Evolutionary conservation across 2,888 invertebrate species (phyloP), one percentile per base, ranked within the genome.

Genomic region (Antitype chi): DNA sequence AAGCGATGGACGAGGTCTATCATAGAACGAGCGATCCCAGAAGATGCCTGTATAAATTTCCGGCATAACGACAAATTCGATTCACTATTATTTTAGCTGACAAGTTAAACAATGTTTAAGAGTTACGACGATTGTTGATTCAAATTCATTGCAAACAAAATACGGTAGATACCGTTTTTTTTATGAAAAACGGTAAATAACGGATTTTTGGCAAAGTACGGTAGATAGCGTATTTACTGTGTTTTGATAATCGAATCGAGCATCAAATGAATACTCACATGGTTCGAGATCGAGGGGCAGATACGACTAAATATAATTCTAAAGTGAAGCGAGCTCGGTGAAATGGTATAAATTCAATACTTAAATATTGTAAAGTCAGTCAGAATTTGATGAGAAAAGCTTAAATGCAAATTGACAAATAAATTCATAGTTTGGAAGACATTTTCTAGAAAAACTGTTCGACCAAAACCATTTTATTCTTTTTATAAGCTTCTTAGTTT

Each of bases 401-500:
- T 84, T 79, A 82, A 76, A 64, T 71, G 53, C 47, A 63, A 84
- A 82, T 82, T 84, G 84, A 83, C 73, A 82, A 82, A 83, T 79
- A 83, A 82, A 82, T 82, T 84, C 80, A 80, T 71, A 70, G 23
- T 53, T 70, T 80, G 85, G 82, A 82, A 82, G 82, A 84, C 82
- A 82, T 62, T 69, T 64, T 80, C 23, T 62, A 70, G n/a, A 74
- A 68, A 76, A 73, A 79, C n/a, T 59, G 49, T 59, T 38, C 28
- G 25, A 64, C 43, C 70, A 77, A 62, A 57, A 1, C 23, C 49
- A 28, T 20, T 67, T 52, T 25, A 25, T 70, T 64, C 43, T n/a
- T 59, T 32, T 72, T 8, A 17, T 2, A 80, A 59, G 52, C 38
- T 60, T 63, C 32, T 32, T 20, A 32, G 17, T 62, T 4, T 2